phyloP scores from a whole-genome alignment of 2,888 invertebrate species.

The Drosophila emarginata region DNA sequence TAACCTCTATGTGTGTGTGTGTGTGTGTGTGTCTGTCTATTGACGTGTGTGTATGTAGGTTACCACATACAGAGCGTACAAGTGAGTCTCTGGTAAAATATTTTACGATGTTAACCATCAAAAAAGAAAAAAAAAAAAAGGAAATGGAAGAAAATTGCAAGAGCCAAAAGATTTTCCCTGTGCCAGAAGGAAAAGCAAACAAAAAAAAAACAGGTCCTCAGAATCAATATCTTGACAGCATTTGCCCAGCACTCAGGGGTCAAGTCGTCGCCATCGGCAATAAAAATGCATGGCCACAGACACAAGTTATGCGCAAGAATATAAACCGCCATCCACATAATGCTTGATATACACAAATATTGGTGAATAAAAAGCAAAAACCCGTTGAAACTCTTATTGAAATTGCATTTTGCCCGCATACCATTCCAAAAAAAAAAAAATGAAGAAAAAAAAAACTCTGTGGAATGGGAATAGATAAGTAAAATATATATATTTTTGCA shows the following conservation, averaged over 20 bases:
- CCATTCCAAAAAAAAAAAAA: too few species aligned
- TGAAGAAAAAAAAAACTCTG: not conserved
- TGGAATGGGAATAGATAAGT: conserved; percentile 11
- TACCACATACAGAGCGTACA: conserved; percentile 5
- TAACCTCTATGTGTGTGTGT: not conserved
- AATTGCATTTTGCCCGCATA: not conserved
- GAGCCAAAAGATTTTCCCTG: conserved; percentile 4
- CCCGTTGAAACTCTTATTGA: conserved; percentile 4
- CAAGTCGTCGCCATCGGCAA: conserved; percentile 23
- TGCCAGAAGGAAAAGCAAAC: conserved; percentile 5
- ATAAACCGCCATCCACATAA: conserved; percentile 7
- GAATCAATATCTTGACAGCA: conserved; percentile 33
- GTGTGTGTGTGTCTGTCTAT: not conserved
- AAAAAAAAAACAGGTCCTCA: conserved; percentile 3
- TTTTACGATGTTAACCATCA: conserved; percentile 67
- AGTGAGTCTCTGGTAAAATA: conserved; percentile 21
- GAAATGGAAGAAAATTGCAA: conserved; percentile 41
- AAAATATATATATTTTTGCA: not conserved
- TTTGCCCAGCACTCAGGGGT: conserved; percentile 20
- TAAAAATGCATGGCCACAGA: conserved; percentile 34
- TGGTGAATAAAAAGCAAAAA: not conserved
- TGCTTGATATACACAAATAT: not conserved
- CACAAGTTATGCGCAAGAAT: conserved; percentile 18
- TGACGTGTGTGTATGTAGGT: not conserved
- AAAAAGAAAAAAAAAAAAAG: conserved; percentile 7